Base-by-base conservation (phyloP, 2,797 vertebrate species). In the Macropus fuliginosus region DNA sequence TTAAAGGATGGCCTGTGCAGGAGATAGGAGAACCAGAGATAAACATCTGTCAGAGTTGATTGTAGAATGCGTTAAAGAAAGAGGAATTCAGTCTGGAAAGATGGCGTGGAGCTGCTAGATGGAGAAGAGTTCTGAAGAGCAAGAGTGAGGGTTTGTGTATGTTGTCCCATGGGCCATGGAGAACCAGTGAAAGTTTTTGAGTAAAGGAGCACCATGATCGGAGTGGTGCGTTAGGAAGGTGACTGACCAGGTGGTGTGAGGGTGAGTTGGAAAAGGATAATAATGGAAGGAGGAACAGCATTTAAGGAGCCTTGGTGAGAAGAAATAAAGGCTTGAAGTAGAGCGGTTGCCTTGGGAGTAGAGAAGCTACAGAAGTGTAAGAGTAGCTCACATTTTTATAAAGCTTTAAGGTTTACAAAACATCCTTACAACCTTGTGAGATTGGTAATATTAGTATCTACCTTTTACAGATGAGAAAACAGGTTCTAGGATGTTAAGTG, bases 101-200 rank as follows among this genome's bases (percentile, higher is more conserved):
- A n/a, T n/a, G 1, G 62, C 4, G n/a, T n/a, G 62, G 62, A 16
- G 34, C 1, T n/a, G 62, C 62, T n/a, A n/a, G 34, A 66, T 5
- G 31, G 57, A 24, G 57, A 16, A n/a, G 59, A 66, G 5, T n/a
- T 29, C 62, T n/a, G 62, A 66, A 16, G 13, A 16, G 13, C 62
- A n/a, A 14, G 62, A 66, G 31, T 0, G 0, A 0, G 0, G 31
- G 31, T n/a, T 62, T n/a, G 34, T n/a, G 16, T 66, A 1, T n/a
- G 62, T 66, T n/a, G 6, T n/a, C n/a, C 4, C n/a, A 1, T 16
- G 62, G 13, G 34, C 13, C 0, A 1, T n/a, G 34, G 31, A 66
- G 62, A 66, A 6, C n/a, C 40, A 40, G 16, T 40, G 16, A n/a
- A 9, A 34, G 59, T 62, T 34, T 62, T 34, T 62, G 31, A 62